These are phyloP conservation scores for Dendrolimus houi DNA, from an alignment of 2,888 invertebrate species.

Conservation along the genomic window DNA sequence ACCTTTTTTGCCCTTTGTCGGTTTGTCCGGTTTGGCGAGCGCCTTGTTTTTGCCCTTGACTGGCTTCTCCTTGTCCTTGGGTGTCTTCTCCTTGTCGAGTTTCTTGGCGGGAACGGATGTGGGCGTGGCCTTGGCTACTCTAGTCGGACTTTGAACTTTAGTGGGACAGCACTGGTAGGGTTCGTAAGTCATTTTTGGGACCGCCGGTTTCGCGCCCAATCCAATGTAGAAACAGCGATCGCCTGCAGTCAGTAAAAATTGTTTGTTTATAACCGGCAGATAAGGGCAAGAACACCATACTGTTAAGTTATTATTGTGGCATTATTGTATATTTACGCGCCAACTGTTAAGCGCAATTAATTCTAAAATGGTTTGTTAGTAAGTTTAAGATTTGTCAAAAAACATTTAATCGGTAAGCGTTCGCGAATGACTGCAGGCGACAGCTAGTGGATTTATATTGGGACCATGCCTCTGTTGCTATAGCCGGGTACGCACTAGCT, in stretches of 20 bases:
- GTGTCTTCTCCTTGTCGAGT: conserved; percentile 53
- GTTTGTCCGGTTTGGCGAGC: conserved; percentile 75
- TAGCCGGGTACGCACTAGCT: conserved; percentile 4
- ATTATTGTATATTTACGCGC: conserved; percentile 46
- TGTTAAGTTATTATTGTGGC: conserved; percentile 64
- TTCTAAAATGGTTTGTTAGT: conserved; percentile 69
- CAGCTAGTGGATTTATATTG: conserved; percentile 59
- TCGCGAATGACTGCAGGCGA: conserved; percentile 81
- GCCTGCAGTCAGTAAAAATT: conserved; percentile 96
- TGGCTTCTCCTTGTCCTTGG: conserved; percentile 34
- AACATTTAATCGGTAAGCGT: conserved; percentile 70
- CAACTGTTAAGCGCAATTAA: conserved; percentile 61
- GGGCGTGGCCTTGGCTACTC: conserved; percentile 85
- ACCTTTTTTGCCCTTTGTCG: conserved; percentile 84
- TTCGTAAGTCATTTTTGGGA: conserved; percentile 87
- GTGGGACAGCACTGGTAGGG: conserved; percentile 95
- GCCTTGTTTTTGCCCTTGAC: conserved; percentile 69
- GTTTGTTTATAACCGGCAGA: conserved; percentile 78
- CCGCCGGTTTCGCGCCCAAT: conserved; percentile 89
- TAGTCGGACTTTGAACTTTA: conserved; percentile 86
- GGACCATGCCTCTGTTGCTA: conserved; percentile 47
- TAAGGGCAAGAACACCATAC: conserved; percentile 56
- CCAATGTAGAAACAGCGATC: conserved; percentile 98
- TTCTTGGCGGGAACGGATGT: conserved; percentile 77
- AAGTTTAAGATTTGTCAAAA: conserved; percentile 57